Evolutionary conservation across 2,888 invertebrate species (phyloP).

Genomic region (Microchrysa polita): DNA sequence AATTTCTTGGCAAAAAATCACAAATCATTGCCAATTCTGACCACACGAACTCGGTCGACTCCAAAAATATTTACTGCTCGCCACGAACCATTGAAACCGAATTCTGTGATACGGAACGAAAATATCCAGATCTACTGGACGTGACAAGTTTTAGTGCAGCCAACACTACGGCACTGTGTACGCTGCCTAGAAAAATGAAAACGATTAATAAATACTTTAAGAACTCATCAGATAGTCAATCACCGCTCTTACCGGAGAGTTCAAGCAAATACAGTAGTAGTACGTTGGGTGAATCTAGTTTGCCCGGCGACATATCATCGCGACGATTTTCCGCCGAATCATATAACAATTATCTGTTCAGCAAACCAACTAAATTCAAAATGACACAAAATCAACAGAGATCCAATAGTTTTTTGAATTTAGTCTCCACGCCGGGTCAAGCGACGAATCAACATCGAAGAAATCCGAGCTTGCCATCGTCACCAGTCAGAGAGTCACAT

Average conservation of each 20-base stretch:
- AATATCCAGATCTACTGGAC: slow-evolving; percentile 62
- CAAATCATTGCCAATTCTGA: neutral
- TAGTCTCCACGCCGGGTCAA: slow-evolving; percentile 65
- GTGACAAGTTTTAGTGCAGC: slow-evolving; percentile 58
- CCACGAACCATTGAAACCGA: slow-evolving; percentile 63
- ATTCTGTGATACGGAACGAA: slow-evolving; percentile 58
- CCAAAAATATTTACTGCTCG: slow-evolving; percentile 56
- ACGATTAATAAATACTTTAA: slow-evolving; percentile 60
- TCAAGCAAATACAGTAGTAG: slow-evolving; percentile 77
- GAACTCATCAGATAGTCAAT: slow-evolving; percentile 74
- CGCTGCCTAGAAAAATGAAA: slow-evolving; percentile 69
- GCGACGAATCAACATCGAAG: slow-evolving; percentile 58
- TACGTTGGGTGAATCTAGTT: slow-evolving; percentile 71
- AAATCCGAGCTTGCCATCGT: slow-evolving; percentile 73
- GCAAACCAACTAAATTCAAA: slow-evolving; percentile 27
- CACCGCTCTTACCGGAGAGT: slow-evolving; percentile 73
- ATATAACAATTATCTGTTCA: slow-evolving; percentile 60
- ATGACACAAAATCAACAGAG: slow-evolving; percentile 60
- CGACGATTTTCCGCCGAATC: slow-evolving; percentile 67
- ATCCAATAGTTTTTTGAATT: slow-evolving; percentile 77
- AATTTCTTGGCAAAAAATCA: slow-evolving; percentile 54
- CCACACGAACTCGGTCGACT: slow-evolving; percentile 1
- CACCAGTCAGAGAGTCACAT: slow-evolving; percentile 68
- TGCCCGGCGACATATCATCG: slow-evolving; percentile 67
- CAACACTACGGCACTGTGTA: slow-evolving; percentile 67